Evolutionary conservation across 2,797 vertebrate species (phyloP).

Genomic region (Falco rusticolus): DNA sequence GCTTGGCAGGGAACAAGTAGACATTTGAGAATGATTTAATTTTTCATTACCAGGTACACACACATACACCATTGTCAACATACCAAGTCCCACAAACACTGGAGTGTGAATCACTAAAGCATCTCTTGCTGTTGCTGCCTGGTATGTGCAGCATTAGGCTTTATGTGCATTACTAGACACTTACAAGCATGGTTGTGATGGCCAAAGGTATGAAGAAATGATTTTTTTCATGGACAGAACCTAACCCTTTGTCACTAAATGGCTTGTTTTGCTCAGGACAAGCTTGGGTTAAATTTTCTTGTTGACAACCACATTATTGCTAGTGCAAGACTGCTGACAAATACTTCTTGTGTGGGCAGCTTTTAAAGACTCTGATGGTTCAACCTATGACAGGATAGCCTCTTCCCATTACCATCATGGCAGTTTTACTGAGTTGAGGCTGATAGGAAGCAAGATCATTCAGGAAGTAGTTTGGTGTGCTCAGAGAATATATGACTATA

Average conservation of each 20-base stretch:
- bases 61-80: not conserved
- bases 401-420: not conserved
- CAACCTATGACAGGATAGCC: not conserved
- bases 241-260: not conserved
- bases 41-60: conserved; percentile 12
- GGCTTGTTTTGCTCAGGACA: not conserved
- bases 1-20: not conserved
- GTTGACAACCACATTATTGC: not conserved
- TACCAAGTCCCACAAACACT: not conserved
- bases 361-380: not conserved
- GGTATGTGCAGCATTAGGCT: not conserved
- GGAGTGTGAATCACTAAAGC: not conserved
- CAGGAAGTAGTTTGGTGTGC: not conserved
- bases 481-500: not conserved
- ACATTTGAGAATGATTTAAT: not conserved
- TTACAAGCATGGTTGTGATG: not conserved
- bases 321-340: not conserved
- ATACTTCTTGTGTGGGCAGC: not conserved
- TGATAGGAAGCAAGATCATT: not conserved
- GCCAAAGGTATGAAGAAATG: not conserved
- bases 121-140: not conserved
- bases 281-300: not conserved
- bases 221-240: not conserved
- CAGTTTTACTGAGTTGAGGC: not conserved
- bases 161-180: not conserved